A percentile compares a stretch with the other conserved stretches of the same genome.
Conservation (phyloP, 2,797 vertebrate species). For the Urosaurus nigricauda region DNA sequence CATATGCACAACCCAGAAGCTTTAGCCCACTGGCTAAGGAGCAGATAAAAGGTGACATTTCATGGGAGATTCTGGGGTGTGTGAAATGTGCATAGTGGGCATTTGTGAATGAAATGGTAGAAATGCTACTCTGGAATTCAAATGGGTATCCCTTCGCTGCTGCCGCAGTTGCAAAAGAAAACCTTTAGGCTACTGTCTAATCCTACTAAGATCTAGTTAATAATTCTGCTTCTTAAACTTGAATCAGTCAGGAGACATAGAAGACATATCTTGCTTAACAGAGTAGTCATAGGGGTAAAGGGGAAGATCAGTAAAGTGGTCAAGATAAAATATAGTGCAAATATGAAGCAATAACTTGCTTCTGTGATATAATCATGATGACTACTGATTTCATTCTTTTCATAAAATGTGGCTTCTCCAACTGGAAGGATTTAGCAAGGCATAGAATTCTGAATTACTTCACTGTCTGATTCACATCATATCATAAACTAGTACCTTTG, state of each 20-base stretch:
- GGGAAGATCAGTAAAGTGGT: background rate
- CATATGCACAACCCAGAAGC: background rate
- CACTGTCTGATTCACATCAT: background rate
- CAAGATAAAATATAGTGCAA: background rate
- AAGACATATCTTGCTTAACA: background rate
- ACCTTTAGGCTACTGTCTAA: background rate
- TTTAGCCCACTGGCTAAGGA: background rate
- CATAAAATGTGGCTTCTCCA: background rate
- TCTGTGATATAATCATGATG: background rate
- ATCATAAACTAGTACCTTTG: background rate
- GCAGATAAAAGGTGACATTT: background rate
- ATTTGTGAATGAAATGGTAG: background rate
- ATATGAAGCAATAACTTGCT: background rate
- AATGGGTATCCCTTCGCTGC: background rate
- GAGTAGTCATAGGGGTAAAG: background rate
- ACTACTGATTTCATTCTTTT: background rate
- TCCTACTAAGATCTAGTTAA: background rate
- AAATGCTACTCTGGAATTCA: background rate
- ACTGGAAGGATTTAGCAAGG: background rate
- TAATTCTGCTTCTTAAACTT: background rate
- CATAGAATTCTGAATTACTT: background rate
- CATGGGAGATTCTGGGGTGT: background rate
- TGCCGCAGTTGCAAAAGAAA: background rate
- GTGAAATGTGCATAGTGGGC: background rate
- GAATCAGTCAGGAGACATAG: background rate